phyloP scores from a whole-genome alignment of 2,797 vertebrate genomes.

The Corythornis leucogaster region DNA sequence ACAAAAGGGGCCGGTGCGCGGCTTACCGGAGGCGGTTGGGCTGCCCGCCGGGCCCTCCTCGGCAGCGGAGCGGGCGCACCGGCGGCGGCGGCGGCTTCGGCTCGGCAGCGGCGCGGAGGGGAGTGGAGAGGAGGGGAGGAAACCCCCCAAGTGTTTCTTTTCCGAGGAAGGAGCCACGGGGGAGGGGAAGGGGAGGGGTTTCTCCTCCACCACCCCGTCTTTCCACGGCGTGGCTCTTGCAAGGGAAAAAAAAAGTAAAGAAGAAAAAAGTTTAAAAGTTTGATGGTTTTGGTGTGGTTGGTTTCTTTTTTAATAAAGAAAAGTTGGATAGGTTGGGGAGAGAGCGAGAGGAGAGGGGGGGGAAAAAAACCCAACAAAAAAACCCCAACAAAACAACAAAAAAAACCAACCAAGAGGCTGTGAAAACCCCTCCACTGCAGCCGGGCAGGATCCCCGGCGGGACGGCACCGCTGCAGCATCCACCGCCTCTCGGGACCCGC shows the following conservation, averaged over 20 bases:
- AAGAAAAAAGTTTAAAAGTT: neutral
- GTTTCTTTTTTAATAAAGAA: neutral
- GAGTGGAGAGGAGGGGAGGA: neutral
- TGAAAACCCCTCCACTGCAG: neutral
- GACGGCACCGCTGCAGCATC: neutral
- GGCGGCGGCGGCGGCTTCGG: neutral
- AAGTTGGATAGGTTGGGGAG: neutral
- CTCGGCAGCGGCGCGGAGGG: neutral
- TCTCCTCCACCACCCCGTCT: conserved; percentile 31
- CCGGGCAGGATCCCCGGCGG: neutral
- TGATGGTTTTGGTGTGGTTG: neutral
- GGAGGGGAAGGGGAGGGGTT: conserved; percentile 50
- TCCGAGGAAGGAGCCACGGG: conserved; percentile 33
- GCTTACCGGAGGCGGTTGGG: neutral
- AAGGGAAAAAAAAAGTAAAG: neutral
- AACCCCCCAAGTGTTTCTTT: conserved; percentile 51
- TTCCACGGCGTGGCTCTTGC: conserved; percentile 42
- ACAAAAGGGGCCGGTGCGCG: neutral
- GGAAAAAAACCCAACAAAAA: rapidly evolving
- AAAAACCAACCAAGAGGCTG: neutral
- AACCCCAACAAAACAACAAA: no score
- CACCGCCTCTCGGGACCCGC: neutral
- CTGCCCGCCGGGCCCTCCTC: neutral
- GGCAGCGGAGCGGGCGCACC: neutral
- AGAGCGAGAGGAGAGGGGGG: no score